These are phyloP conservation scores for Spilogale gracilis DNA, from an alignment of 2,113 vertebrate genomes.

Conservation along the genomic window DNA sequence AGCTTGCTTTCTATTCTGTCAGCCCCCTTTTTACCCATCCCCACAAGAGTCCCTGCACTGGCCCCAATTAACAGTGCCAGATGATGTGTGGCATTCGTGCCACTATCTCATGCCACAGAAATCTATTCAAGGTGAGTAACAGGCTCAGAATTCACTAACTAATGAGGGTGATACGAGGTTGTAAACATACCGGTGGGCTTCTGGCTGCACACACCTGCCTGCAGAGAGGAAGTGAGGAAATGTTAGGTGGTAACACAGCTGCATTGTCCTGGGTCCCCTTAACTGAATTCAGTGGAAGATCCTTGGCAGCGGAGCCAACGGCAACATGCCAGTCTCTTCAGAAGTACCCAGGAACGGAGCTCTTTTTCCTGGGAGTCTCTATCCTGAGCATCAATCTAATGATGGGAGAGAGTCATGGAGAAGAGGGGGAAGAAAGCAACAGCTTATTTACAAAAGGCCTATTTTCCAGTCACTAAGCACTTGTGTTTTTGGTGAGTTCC, in stretches of 20 bases:
- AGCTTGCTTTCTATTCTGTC: background rate
- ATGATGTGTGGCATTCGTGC: background rate
- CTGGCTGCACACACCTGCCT: background rate
- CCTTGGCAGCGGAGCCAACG: background rate
- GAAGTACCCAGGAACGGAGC: background rate
- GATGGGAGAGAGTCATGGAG: background rate
- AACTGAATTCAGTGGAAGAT: constrained; percentile 5
- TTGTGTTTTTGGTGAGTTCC: background rate
- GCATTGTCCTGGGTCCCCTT: constrained; percentile 19
- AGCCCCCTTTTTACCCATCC: background rate
- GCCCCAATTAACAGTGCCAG: background rate
- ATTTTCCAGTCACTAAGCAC: background rate
- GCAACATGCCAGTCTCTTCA: background rate
- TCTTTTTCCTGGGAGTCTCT: background rate
- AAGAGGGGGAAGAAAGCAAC: background rate
- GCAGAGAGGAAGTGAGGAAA: constrained; percentile 11
- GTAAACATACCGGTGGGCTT: constrained; percentile 60
- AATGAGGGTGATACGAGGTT: background rate
- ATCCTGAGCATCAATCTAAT: constrained; percentile 4
- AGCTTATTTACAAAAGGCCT: background rate
- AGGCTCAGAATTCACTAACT: constrained; percentile 1
- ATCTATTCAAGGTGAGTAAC: background rate
- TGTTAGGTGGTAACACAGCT: background rate
- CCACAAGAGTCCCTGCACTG: fast-evolving
- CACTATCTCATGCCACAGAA: background rate